Evolutionary conservation across 1,140 invertebrate genomes (phyloP), one percentile per base, ranked within the genome.

Genomic region (Bombyx mandarina): DNA sequence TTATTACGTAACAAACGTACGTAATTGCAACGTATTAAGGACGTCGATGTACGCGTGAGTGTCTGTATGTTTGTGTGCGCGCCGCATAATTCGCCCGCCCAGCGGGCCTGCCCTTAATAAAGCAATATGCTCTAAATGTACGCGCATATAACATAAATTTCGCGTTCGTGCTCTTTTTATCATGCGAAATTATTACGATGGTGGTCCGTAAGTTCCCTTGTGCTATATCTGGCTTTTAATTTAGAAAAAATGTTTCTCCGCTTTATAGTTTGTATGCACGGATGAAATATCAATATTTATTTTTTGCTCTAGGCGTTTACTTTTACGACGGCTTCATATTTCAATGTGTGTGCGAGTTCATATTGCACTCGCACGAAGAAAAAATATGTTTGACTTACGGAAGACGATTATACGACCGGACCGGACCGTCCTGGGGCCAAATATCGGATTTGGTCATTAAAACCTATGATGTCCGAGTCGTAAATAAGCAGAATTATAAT

Each of bases 121-220:
- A 87, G 80, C 81, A 82, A 83, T 87, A 85, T 77, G 70, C 75
- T 82, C 84, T 80, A 84, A 87, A 87, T 79, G 77, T 69, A 75
- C 78, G 78, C 78, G 79, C 78, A 77, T 80, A 82, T 78, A 82
- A 77, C 79, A 85, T 86, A 85, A 82, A 85, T 82, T 81, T 76
- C 71, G 71, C 78, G 70, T 68, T 67, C 67, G 73, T 81, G 72
- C 68, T 85, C 73, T 83, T 85, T 86, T 85, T 85, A 77, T 71
- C 65, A 63, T 76, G 65, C 75, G 74, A 80, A 82, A 83, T 83
- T 70, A 79, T 85, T 79, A 79, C 72, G 63, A 69, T 66, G 82
- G 82, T 85, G 82, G 83, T 83, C 81, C 67, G 26, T 51, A 51
- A 8, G 56, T 35, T 59, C 61, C 54, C 48, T 48, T 54, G 70